Conservation (phyloP, 2,888 invertebrate genomes). For the Patella ulyssiponensis region DNA sequence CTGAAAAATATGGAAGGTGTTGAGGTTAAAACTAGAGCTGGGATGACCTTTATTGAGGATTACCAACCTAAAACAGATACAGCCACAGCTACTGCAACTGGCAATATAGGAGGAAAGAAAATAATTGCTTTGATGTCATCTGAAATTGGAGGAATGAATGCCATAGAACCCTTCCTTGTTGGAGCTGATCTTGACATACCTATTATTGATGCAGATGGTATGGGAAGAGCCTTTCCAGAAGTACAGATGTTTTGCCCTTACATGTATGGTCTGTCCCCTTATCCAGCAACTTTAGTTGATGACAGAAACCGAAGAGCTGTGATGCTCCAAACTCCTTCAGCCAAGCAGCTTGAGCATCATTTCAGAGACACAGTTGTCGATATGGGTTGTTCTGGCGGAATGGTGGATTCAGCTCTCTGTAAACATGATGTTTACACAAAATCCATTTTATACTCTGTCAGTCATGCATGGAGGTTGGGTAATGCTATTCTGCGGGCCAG, state of each 20-base stretch:
- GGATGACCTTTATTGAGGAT: constrained; percentile 50
- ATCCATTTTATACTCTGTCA: constrained; percentile 50
- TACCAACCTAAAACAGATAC: constrained; percentile 38
- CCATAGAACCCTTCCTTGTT: constrained; percentile 59
- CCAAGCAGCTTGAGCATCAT: constrained; percentile 59
- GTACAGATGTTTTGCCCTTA: constrained; percentile 60
- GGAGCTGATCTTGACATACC: constrained; percentile 58
- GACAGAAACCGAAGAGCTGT: constrained; percentile 55
- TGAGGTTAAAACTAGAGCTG: constrained; percentile 40
- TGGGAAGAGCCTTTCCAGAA: constrained; percentile 69
- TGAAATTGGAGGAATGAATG: constrained; percentile 67
- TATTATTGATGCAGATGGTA: constrained; percentile 63
- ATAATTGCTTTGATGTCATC: constrained; percentile 55
- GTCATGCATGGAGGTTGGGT: constrained; percentile 64
- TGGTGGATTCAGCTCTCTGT: constrained; percentile 44
- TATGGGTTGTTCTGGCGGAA: constrained; percentile 60
- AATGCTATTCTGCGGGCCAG: constrained; percentile 56
- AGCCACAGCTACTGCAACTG: neutral
- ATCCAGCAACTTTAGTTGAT: constrained; percentile 56
- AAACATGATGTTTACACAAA: constrained; percentile 44
- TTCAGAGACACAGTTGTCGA: constrained; percentile 55
- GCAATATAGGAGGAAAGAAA: constrained; percentile 22
- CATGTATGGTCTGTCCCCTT: constrained; percentile 54
- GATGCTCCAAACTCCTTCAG: constrained; percentile 45
- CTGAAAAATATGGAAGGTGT: constrained; percentile 39